Evolutionary conservation across 2,888 invertebrate genomes (phyloP), one percentile per base, ranked within the genome.

Genomic region (Thyatira batis): DNA sequence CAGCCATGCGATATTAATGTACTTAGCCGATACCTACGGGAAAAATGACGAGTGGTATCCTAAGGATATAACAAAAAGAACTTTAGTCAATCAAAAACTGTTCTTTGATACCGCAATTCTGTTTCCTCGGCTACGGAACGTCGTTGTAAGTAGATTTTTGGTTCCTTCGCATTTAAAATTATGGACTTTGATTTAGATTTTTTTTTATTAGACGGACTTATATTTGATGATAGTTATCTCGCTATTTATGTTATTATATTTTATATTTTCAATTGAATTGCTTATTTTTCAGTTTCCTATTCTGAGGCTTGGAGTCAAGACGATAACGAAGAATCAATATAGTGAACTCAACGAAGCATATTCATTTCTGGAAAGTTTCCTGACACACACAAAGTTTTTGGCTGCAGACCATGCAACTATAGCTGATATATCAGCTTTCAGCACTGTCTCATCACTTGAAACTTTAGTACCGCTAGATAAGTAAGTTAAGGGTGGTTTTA

Each of bases 21-120:
- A 89, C 67, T 66, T 93, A 50, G 82, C 80, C 0, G 80, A 80
- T 45, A 89, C 89, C 62, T 93, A 93, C 62, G 91, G 80, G 0
- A 82, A 85, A 58, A 77, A 88, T 60, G 88, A 92, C 56, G 58
- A 76, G 1, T 71, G 93, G n/a, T 93, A 93, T 64, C 93, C 93
- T 0, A 89, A 85, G 58, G 92, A 93, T 57, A 66, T 82, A 0
- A 65, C 83, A 51, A 72, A 76, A 54, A 75, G 93, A 53, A 91
- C 92, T 0, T 55, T 80, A 1, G 73, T 94, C 17, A 85, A 93
- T 67, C 90, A 92, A 58, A 73, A 83, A 57, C 73, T 93, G 20
- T 82, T 90, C 65, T 92, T 92, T 63, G 85, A 93, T 55, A 73
- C 79, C 17, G 85, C 85, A 13, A 73, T 78, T 13, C 69, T 92